Conservation (phyloP, 2,888 invertebrate genomes). For the Lasioglossum marginatum region DNA sequence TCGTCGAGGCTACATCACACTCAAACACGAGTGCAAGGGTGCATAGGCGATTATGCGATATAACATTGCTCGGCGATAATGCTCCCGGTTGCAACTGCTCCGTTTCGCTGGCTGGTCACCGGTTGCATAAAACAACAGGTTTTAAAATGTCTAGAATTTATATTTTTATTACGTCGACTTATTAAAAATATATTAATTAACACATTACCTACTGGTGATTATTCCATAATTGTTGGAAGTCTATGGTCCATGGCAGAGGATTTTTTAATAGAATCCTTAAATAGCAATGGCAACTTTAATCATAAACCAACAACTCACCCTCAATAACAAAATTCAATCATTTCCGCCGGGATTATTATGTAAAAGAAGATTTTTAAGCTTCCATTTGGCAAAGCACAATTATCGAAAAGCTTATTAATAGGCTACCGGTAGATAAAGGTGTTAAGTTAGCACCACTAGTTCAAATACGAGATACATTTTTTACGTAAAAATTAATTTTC, state of each 20-base stretch:
- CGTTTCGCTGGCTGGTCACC: constrained; percentile 75
- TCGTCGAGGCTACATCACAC: constrained; percentile 77
- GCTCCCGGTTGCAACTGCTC: constrained; percentile 78
- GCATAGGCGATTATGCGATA: constrained; percentile 84
- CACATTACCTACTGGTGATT: too few relatives aligned
- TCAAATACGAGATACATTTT: neutral
- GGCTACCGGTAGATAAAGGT: too few relatives aligned
- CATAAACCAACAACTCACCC: too few relatives aligned
- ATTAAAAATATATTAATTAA: neutral
- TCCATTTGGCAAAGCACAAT: too few relatives aligned
- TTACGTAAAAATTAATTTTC: neutral
- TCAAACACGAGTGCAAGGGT: constrained; percentile 79
- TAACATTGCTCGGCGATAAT: constrained; percentile 77
- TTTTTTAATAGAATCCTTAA: too few relatives aligned
- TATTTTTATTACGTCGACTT: neutral
- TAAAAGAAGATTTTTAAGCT: too few relatives aligned
- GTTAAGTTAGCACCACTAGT: neutral
- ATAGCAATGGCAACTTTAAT: too few relatives aligned
- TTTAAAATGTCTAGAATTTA: neutral
- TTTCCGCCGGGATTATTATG: too few relatives aligned
- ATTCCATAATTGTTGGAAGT: too few relatives aligned
- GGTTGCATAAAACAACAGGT: constrained; percentile 82
- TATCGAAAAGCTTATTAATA: too few relatives aligned
- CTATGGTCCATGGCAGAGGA: too few relatives aligned
- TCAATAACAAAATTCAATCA: too few relatives aligned